phyloP scores from a whole-genome alignment of 1,140 invertebrate species.

The Trichomalopsis sarcophagae region DNA sequence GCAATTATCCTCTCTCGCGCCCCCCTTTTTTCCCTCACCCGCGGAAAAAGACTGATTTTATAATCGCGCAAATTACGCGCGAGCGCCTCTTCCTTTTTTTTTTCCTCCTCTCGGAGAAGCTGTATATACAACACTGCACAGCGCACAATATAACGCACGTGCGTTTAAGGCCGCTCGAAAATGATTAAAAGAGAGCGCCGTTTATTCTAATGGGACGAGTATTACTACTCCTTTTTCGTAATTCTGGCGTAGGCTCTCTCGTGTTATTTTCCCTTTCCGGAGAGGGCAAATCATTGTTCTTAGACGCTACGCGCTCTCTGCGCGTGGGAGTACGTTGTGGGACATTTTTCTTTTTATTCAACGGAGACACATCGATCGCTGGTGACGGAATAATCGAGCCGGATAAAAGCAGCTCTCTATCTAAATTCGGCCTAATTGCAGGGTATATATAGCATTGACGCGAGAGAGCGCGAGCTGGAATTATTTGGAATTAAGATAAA shows the following conservation, averaged over 20 bases:
- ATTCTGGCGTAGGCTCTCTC: neutral
- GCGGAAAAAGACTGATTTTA: slow-evolving; percentile 32
- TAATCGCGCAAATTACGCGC: slow-evolving; percentile 33
- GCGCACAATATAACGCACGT: neutral
- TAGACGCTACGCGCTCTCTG: neutral
- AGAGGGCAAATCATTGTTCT: slow-evolving; percentile 25
- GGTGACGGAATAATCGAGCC: too few relatives aligned
- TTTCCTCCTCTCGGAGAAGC: neutral
- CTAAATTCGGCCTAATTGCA: neutral
- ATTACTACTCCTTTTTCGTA: slow-evolving; percentile 25
- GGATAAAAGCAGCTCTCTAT: neutral
- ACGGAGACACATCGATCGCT: neutral
- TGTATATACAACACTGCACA: neutral
- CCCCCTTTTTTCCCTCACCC: neutral
- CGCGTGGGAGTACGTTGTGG: neutral
- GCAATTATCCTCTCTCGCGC: slow-evolving; percentile 16
- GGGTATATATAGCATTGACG: neutral
- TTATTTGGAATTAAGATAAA: slow-evolving; percentile 18
- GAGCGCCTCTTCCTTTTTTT: neutral
- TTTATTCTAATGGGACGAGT: slow-evolving; percentile 31
- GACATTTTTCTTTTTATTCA: neutral
- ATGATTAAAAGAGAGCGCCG: slow-evolving; percentile 38
- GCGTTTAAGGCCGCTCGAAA: slow-evolving; percentile 7
- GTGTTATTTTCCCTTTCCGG: neutral
- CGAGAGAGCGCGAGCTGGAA: neutral